phyloP scores from a whole-genome alignment of 2,797 vertebrate genomes.

The Esox masquinongy region DNA sequence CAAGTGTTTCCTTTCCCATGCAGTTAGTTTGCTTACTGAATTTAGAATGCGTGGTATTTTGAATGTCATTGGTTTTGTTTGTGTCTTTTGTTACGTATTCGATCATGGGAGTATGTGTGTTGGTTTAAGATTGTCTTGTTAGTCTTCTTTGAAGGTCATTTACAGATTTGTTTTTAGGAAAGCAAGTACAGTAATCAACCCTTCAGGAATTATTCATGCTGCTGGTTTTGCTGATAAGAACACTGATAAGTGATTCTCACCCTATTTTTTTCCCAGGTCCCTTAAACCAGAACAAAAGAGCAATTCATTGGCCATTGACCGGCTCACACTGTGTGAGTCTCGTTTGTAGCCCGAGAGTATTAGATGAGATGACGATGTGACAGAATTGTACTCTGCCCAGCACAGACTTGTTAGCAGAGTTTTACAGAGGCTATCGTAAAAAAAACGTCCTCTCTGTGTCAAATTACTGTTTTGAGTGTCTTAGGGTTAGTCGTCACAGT shows the following conservation, averaged over 20 bases:
- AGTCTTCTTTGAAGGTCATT: not conserved
- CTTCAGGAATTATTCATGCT: not conserved
- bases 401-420: not conserved
- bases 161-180: not conserved
- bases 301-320: no score
- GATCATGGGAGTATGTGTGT: not conserved
- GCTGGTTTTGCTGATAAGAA: not conserved
- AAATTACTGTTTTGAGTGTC: not conserved
- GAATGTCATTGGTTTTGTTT: not conserved
- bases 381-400: no score
- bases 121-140: not conserved
- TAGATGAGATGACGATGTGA: no score
- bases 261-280: no score
- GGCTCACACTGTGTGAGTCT: no score
- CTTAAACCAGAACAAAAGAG: no score
- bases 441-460: not conserved
- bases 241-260: no score
- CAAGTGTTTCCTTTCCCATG: not conserved
- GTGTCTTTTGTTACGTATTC: not conserved
- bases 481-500: slow-evolving; percentile 3
- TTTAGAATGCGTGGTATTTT: not conserved
- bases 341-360: no score
- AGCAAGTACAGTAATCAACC: not conserved
- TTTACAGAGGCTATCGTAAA: not conserved
- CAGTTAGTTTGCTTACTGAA: not conserved